These are phyloP conservation scores for Arbacia lixula DNA, from an alignment of 53 echinoderm and acorn worm genomes.

Conservation along the genomic window DNA sequence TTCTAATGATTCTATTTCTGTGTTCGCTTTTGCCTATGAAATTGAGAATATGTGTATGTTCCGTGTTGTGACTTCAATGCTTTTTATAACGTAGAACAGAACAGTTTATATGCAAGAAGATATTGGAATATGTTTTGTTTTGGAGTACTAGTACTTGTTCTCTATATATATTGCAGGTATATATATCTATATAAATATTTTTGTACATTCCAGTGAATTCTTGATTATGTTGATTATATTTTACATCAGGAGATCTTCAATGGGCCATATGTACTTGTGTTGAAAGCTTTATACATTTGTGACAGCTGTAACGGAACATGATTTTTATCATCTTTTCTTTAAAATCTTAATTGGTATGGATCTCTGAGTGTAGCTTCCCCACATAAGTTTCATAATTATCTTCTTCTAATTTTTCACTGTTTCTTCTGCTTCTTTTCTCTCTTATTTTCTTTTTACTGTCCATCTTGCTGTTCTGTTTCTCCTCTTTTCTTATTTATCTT, in stretches of 20 bases:
- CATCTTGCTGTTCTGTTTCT: too few relatives aligned
- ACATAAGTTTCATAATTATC: too few relatives aligned
- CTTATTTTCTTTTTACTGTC: too few relatives aligned
- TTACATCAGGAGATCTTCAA: constrained; percentile 7
- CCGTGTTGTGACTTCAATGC: constrained; percentile 26
- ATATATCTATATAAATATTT: constrained; percentile 57
- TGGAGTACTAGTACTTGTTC: constrained; percentile 45
- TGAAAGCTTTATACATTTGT: too few relatives aligned
- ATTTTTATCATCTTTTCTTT: too few relatives aligned
- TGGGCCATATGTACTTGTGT: neutral
- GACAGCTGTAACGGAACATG: too few relatives aligned
- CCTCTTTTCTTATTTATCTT: too few relatives aligned
- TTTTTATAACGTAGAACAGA: constrained; percentile 49
- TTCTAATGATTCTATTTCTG: too few relatives aligned
- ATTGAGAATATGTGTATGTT: neutral
- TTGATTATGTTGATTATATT: constrained; percentile 8
- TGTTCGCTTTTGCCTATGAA: constrained; percentile 32
- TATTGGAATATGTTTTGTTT: constrained; percentile 39
- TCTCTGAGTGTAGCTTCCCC: too few relatives aligned
- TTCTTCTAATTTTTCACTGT: too few relatives aligned
- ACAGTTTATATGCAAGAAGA: constrained; percentile 44
- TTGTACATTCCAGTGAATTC: constrained; percentile 49
- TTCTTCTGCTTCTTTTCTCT: too few relatives aligned
- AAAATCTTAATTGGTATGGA: too few relatives aligned
- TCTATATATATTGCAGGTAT: constrained; percentile 60